Base-by-base conservation (phyloP, 2,113 vertebrate species). In the Polypterus bichir region DNA sequence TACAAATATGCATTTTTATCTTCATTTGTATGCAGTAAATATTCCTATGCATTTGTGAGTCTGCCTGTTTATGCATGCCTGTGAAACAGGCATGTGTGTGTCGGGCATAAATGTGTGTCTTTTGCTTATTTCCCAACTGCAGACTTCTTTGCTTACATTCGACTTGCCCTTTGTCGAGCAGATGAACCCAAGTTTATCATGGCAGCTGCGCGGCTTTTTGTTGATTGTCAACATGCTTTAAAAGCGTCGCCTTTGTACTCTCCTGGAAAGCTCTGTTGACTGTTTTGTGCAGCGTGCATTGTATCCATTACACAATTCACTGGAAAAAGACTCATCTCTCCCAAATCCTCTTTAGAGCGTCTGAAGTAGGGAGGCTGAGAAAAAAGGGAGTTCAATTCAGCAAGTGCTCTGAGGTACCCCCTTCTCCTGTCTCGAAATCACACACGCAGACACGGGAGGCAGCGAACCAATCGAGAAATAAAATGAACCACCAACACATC, bases 281-380 rank as follows among this genome's bases (percentile, higher is more conserved):
- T 77, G 81, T 81, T 81, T 81, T 72, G 77, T 82, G 81, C 75
- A 77, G 79, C 77, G 78, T 72, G 76, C 71, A 83, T 85, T 77
- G 81, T 86, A 86, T 86, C 85, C 80, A 81, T 88, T 87, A 86
- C 86, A 86, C 81, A 79, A 87, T 87, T 86, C 85, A 83, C 83
- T 88, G 86, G 79, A 85, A 82, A 86, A 86, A 57, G 56, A 73
- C 83, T 84, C 83, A 86, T 86, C 79, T 86, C 73, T 78, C 78
- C 77, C 80, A 81, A 86, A 86, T 77, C 80, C 86, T 86, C 86
- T 88, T 88, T 83, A 88, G 71, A 65, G 74, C 54, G 81, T 76
- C 77, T 86, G 77, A 84, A 86, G 84, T 78, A 85, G 82, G 76
- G 77, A 74, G 75, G 79, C 76, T 79, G 81, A 88, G 83, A 81